phyloP scores from a whole-genome alignment of 1,140 invertebrate genomes.

The Centruroides vittatus region DNA sequence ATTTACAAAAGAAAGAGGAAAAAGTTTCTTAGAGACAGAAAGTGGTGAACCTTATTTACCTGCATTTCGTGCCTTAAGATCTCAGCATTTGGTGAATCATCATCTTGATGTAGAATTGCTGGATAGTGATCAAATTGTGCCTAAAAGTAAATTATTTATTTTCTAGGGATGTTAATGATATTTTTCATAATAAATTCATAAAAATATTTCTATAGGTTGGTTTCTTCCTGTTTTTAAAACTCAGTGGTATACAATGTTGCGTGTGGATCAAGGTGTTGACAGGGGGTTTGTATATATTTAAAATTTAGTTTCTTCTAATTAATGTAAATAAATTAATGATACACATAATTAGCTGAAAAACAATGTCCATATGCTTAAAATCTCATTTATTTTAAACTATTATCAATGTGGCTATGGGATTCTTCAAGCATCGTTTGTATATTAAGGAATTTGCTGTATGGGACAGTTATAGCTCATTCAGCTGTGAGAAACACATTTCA shows the following conservation, averaged over 20 bases:
- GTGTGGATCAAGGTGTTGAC: conserved; percentile 51
- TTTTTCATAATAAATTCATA: neutral
- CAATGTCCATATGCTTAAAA: no score
- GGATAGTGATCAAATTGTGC: conserved; percentile 51
- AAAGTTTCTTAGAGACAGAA: conserved; percentile 34
- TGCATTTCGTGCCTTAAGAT: conserved; percentile 48
- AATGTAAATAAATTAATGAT: no score
- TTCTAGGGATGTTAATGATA: no score
- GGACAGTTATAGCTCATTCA: no score
- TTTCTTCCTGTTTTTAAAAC: conserved; percentile 44
- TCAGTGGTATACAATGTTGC: conserved; percentile 53
- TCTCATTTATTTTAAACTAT: no score
- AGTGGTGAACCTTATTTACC: conserved; percentile 41
- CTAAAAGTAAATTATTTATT: conserved; percentile 28
- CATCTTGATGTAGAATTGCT: conserved; percentile 52
- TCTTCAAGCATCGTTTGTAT: no score
- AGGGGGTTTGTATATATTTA: conserved; percentile 38
- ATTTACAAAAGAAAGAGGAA: conserved; percentile 27
- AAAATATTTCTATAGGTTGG: conserved; percentile 36
- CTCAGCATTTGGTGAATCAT: conserved; percentile 53
- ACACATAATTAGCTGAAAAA: no score
- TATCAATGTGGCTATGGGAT: no score
- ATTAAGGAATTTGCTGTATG: no score
- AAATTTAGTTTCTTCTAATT: no score
- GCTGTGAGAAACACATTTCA: no score